These are phyloP conservation scores for Threskiornis aethiopicus DNA, from an alignment of 2,797 vertebrate species.

Conservation along the genomic window DNA sequence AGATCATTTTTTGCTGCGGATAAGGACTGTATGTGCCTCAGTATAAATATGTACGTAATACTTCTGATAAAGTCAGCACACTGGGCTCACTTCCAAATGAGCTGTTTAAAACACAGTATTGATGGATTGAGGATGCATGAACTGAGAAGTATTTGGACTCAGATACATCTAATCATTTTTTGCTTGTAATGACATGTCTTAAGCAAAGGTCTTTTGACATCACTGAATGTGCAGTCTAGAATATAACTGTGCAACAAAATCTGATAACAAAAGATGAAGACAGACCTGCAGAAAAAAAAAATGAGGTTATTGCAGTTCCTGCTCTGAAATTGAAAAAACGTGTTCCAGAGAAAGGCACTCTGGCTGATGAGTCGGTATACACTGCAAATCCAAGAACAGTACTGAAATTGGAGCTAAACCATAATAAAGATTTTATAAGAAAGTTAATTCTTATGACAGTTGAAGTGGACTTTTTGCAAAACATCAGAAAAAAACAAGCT, in stretches of 20 bases:
- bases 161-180: background rate
- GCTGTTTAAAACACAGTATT: constrained; percentile 19
- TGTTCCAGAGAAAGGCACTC: constrained; percentile 39
- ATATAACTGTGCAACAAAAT: background rate
- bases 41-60: constrained; percentile 21
- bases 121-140: constrained; percentile 19
- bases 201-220: background rate
- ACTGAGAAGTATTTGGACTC: constrained; percentile 7
- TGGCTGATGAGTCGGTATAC: background rate
- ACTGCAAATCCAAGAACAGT: constrained; percentile 44
- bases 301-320: background rate
- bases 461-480: constrained; percentile 13
- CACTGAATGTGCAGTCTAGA: background rate
- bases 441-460: constrained; percentile 14
- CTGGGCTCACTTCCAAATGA: constrained; percentile 19
- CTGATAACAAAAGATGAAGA: background rate
- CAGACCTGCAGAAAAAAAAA: background rate
- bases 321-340: constrained; percentile 31
- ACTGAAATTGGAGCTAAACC: constrained; percentile 45
- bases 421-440: constrained; percentile 49
- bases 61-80: constrained; percentile 38
- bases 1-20: background rate
- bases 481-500: background rate
- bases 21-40: constrained; percentile 27
- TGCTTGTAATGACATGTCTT: background rate